phyloP scores from a whole-genome alignment of 2,888 invertebrate genomes.

The Hipparchia semele region DNA sequence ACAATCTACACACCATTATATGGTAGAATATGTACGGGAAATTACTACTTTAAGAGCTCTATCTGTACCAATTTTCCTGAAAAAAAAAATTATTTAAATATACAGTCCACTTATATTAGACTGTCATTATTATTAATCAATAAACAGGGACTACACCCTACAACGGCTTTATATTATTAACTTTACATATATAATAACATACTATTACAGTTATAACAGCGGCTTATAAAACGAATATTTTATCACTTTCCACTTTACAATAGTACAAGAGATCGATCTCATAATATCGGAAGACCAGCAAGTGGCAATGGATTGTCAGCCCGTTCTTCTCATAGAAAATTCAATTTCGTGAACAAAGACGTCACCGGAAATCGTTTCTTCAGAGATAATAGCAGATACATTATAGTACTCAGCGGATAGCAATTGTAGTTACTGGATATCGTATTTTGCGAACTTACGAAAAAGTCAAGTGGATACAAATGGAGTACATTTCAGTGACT shows the following conservation, averaged over 20 bases:
- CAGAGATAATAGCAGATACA: constrained; percentile 28
- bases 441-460: constrained; percentile 1
- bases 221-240: no score
- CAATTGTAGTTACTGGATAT: not conserved
- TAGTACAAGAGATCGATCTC: not conserved
- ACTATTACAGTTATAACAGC: no score
- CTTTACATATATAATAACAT: no score
- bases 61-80: no score
- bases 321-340: constrained; percentile 34
- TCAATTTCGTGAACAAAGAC: constrained; percentile 33
- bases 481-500: not conserved
- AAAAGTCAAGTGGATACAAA: not conserved
- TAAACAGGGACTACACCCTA: no score
- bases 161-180: no score
- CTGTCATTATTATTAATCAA: no score
- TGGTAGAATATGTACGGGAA: no score
- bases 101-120: no score
- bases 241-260: not conserved
- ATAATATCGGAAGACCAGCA: constrained; percentile 22
- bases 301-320: constrained; percentile 27
- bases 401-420: constrained; percentile 16
- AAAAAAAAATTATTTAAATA: no score
- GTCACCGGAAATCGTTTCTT: constrained; percentile 36
- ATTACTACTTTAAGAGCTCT: no score
- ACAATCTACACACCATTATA: no score